Evolutionary conservation across 2,888 invertebrate genomes (phyloP).

Genomic region (Sarcophaga subvicina): DNA sequence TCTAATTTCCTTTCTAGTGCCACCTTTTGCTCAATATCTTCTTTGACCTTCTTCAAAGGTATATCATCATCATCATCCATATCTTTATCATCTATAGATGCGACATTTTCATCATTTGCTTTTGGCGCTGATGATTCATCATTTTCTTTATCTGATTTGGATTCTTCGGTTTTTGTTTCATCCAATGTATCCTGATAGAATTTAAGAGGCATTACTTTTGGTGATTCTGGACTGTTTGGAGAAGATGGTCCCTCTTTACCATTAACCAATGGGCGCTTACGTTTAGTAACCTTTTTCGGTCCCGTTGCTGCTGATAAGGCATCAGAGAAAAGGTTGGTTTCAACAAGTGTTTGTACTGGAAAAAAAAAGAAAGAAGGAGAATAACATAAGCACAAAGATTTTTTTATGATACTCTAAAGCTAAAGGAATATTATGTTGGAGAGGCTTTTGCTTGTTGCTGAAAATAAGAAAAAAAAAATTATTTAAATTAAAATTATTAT

Average conservation of each 20-base stretch:
- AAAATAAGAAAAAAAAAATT: slow-evolving; percentile 17
- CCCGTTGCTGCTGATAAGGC: slow-evolving; percentile 91
- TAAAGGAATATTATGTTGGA: slow-evolving; percentile 15
- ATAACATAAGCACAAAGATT: background rate
- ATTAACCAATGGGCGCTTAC: slow-evolving; percentile 86
- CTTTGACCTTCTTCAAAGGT: slow-evolving; percentile 80
- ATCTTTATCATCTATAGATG: slow-evolving; percentile 61
- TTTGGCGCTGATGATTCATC: slow-evolving; percentile 69
- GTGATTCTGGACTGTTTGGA: slow-evolving; percentile 83
- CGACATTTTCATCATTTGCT: slow-evolving; percentile 50
- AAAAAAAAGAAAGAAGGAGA: slow-evolving; percentile 26
- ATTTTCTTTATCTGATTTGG: slow-evolving; percentile 73
- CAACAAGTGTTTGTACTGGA: slow-evolving; percentile 89
- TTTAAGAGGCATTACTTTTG: slow-evolving; percentile 85
- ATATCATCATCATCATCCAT: slow-evolving; percentile 81
- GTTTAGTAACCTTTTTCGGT: slow-evolving; percentile 88
- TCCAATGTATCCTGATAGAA: slow-evolving; percentile 97
- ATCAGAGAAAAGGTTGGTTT: slow-evolving; percentile 97
- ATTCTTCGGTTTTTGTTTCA: slow-evolving; percentile 79
- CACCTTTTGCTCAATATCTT: slow-evolving; percentile 80
- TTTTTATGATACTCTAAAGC: background rate
- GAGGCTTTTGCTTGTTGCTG: slow-evolving; percentile 62
- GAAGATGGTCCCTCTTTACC: slow-evolving; percentile 85
- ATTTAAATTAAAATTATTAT: background rate
- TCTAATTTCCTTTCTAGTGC: slow-evolving; percentile 74